Conservation (phyloP, 2,797 vertebrate species). For the Anguilla megastoma region DNA sequence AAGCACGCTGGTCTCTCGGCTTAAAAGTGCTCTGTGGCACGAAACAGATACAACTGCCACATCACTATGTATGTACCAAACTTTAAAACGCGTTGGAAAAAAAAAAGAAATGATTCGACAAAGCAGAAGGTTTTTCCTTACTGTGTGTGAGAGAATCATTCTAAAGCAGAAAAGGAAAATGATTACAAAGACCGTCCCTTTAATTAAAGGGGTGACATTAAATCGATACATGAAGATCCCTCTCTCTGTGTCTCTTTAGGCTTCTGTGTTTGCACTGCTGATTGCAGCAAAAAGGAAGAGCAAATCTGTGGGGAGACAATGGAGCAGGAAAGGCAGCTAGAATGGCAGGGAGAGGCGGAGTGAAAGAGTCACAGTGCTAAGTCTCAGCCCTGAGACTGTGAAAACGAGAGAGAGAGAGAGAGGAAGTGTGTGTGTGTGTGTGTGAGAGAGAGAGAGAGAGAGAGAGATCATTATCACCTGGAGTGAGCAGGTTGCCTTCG, state of each 20-base stretch:
- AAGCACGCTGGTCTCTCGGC: not conserved
- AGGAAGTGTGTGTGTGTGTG: not conserved
- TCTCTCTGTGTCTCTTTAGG: not conserved
- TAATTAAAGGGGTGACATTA: not conserved
- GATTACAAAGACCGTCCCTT: not conserved
- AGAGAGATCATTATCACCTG: not conserved
- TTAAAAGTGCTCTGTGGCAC: not conserved
- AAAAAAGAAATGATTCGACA: not conserved
- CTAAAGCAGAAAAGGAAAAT: not conserved
- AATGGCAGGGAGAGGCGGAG: not conserved
- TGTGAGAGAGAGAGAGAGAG: not conserved
- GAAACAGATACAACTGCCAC: not conserved
- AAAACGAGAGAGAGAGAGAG: not conserved
- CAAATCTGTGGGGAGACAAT: conserved; percentile 10
- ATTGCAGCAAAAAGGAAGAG: conserved; percentile 15
- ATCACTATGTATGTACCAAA: not conserved
- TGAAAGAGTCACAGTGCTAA: not conserved
- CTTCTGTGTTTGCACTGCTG: not conserved
- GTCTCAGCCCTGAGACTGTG: no score
- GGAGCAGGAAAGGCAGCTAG: not conserved
- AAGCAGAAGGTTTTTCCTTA: not conserved
- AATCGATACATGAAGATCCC: not conserved
- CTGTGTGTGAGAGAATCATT: not conserved
- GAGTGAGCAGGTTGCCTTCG: not conserved
- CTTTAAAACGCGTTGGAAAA: not conserved